A percentile compares a stretch with the other conserved stretches of the same genome.
Evolutionary conservation across 2,888 invertebrate species (phyloP).

Genomic region (Troilus luridus): DNA sequence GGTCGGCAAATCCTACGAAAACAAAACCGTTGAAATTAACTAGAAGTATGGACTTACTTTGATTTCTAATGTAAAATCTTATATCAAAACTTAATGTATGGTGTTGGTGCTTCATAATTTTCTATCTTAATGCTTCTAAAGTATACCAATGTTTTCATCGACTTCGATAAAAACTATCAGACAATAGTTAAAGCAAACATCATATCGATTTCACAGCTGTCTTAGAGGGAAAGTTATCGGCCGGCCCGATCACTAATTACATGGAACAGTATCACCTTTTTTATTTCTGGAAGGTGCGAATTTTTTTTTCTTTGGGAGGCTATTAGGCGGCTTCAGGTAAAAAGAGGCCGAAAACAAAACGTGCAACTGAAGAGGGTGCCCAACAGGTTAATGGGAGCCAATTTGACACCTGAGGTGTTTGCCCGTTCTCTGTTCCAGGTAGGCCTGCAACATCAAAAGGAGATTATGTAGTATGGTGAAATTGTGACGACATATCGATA

Average conservation of each 20-base stretch:
- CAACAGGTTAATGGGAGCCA: neutral
- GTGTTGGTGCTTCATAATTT: no score
- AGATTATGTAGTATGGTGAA: neutral
- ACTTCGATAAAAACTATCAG: no score
- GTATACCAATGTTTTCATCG: no score
- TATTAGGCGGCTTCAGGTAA: constrained; percentile 9
- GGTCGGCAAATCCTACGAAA: no score
- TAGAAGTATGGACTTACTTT: no score
- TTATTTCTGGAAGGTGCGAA: neutral
- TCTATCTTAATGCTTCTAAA: no score
- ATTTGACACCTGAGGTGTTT: constrained; percentile 39
- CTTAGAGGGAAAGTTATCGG: neutral
- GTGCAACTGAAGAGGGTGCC: neutral
- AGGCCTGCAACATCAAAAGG: neutral
- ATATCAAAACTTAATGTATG: no score
- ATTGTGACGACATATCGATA: neutral
- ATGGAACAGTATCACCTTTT: neutral
- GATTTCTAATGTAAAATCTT: no score
- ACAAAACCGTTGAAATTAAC: no score
- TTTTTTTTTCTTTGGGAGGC: neutral
- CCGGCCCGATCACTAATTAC: neutral
- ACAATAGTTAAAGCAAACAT: neutral
- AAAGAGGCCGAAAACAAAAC: constrained; percentile 12
- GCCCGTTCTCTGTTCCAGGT: neutral
- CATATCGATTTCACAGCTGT: neutral